A percentile compares a stretch with the other conserved stretches of the same genome.
Evolutionary conservation across 2,797 vertebrate species (phyloP).

Genomic region (Pelochelys cantorii): DNA sequence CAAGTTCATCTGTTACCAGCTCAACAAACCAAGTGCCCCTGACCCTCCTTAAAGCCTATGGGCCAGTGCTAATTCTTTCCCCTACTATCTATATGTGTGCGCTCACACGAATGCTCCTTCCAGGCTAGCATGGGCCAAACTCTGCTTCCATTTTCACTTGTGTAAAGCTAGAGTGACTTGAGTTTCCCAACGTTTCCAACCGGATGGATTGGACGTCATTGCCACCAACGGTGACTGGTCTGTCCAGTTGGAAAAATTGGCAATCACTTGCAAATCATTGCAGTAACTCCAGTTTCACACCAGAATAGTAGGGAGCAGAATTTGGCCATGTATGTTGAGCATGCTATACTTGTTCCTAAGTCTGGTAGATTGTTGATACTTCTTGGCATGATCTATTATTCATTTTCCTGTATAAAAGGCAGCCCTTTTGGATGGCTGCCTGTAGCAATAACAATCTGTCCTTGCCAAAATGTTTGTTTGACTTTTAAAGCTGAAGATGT

Average conservation of each 20-base stretch:
- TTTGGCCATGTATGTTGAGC: background rate
- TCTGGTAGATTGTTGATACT: background rate
- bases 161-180: too few species aligned
- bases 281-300: too few species aligned
- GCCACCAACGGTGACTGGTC: too few species aligned
- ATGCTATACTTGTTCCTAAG: background rate
- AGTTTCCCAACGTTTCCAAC: too few species aligned
- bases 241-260: too few species aligned
- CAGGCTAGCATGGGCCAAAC: background rate
- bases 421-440: background rate
- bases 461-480: background rate
- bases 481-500: background rate
- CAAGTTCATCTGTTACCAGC: background rate
- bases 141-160: background rate
- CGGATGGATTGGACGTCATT: too few species aligned
- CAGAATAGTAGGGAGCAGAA: background rate
- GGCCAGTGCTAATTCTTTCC: background rate
- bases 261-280: background rate
- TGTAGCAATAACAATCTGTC: background rate
- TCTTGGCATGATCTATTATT: background rate
- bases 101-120: background rate
- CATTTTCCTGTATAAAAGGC: background rate
- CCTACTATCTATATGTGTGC: background rate
- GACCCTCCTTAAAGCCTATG: background rate
- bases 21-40: background rate